A percentile compares a stretch with the other conserved stretches of the same genome.
Conservation (phyloP, 2,113 vertebrate species). For the Anoplopoma fimbria region DNA sequence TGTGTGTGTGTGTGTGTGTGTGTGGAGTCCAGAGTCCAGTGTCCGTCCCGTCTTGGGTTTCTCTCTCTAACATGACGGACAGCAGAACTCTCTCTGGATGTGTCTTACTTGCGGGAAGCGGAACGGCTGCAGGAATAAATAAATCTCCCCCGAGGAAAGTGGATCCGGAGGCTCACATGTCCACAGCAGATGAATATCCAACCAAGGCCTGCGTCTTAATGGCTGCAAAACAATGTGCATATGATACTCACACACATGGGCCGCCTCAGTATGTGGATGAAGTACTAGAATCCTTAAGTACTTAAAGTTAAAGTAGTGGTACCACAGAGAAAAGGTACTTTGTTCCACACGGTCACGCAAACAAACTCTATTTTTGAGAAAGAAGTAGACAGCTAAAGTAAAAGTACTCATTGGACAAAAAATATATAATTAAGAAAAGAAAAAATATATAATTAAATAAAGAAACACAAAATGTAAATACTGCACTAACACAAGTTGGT, state of each 20-base stretch:
- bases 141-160: slow-evolving; percentile 79
- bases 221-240: slow-evolving; percentile 45
- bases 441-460: not conserved
- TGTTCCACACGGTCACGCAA: not conserved
- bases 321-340: not conserved
- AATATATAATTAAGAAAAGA: not conserved
- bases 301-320: not conserved
- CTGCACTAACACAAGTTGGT: not conserved
- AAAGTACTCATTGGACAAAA: not conserved
- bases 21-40: slow-evolving; percentile 31
- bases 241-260: slow-evolving; percentile 21
- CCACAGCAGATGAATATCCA: slow-evolving; percentile 70
- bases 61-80: slow-evolving; percentile 49
- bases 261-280: not conserved
- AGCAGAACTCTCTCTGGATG: slow-evolving; percentile 60
- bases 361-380: not conserved
- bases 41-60: slow-evolving; percentile 59
- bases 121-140: slow-evolving; percentile 74
- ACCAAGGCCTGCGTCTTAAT: slow-evolving; percentile 64
- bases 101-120: slow-evolving; percentile 79
- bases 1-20: not conserved
- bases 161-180: slow-evolving; percentile 79
- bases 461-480: not conserved
- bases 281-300: not conserved
- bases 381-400: not conserved